These are phyloP conservation scores for Novumbra hubbsi DNA, from an alignment of 2,797 vertebrate genomes.

Conservation along the genomic window DNA sequence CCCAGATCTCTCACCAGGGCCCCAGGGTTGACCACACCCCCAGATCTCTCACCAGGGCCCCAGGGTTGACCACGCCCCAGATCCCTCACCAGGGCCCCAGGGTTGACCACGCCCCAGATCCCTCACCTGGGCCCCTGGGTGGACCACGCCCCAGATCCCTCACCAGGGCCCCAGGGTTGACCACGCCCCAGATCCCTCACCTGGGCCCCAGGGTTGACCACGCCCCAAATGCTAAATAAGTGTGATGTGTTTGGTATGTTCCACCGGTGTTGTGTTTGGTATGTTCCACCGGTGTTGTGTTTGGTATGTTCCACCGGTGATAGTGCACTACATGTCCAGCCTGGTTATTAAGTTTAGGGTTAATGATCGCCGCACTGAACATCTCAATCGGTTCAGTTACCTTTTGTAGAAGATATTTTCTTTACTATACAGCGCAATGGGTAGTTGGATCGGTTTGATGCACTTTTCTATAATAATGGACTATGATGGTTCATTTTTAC, in stretches of 20 bases:
- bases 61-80: not conserved
- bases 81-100: slow-evolving; percentile 30
- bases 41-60: not conserved
- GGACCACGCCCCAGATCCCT: not conserved
- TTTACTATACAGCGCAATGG: too few species aligned
- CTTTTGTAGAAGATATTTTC: not conserved
- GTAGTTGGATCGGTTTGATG: not conserved
- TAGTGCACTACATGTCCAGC: too few species aligned
- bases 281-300: too few species aligned
- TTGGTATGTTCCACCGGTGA: too few species aligned
- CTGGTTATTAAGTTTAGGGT: too few species aligned
- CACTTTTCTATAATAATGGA: not conserved
- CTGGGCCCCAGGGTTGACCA: too few species aligned
- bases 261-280: too few species aligned
- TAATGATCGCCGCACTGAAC: too few species aligned
- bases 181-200: slow-evolving; percentile 1
- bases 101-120: too few species aligned
- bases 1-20: slow-evolving; percentile 27
- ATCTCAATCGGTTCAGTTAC: slow-evolving; percentile 31
- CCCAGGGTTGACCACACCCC: slow-evolving; percentile 7
- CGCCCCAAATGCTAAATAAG: too few species aligned
- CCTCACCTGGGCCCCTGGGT: slow-evolving; percentile 17
- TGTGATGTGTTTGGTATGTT: too few species aligned
- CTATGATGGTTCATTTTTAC: too few species aligned
- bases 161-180: not conserved